Conservation (phyloP, 2,888 invertebrate genomes). For the Phortica magna region DNA sequence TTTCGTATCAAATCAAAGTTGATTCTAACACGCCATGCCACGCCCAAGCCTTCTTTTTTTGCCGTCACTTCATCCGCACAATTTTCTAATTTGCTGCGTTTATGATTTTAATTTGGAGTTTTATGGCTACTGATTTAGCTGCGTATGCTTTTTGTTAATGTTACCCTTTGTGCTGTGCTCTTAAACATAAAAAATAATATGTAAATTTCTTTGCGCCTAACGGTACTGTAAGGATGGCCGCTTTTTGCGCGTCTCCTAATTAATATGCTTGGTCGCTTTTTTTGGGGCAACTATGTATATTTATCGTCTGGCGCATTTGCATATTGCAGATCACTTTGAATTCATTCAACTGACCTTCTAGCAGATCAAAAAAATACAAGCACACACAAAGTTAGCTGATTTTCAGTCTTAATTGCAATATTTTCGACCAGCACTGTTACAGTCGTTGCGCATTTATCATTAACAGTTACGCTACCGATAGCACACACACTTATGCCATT, state of each 20-base stretch:
- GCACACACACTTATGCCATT: background rate
- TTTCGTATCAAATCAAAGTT: background rate
- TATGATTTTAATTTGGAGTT: conserved; percentile 29
- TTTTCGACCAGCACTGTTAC: no score
- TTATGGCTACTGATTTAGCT: conserved; percentile 21
- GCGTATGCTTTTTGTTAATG: background rate
- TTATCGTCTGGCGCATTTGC: conserved; percentile 15
- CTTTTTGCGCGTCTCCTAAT: background rate
- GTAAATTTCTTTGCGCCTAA: conserved; percentile 9
- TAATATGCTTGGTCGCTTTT: background rate
- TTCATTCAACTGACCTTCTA: background rate
- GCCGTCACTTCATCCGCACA: background rate
- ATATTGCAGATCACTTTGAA: background rate
- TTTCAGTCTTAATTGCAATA: no score
- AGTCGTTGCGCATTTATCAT: no score
- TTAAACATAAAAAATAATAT: background rate
- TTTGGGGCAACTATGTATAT: background rate
- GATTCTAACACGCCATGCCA: background rate
- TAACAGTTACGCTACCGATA: no score
- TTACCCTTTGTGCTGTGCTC: no score
- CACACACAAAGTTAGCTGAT: no score
- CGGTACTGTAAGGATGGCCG: background rate
- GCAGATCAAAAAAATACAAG: no score
- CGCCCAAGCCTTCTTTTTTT: background rate
- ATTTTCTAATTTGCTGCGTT: conserved; percentile 23